Conservation (phyloP, 2,797 vertebrate genomes). For the Xiphorhynchus erythropygius region DNA sequence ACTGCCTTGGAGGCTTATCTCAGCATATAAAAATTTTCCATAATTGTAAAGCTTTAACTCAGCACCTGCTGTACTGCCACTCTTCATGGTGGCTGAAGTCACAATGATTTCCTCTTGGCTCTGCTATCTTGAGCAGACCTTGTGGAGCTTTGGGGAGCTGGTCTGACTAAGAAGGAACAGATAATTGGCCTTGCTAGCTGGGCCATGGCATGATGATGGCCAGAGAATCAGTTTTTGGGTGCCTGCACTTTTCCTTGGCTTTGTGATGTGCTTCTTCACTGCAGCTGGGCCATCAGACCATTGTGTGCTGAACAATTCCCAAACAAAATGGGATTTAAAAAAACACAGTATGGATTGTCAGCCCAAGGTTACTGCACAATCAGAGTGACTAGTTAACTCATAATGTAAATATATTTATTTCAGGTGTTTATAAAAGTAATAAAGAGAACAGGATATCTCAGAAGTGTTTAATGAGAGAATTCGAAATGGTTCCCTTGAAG, state of each 20-base stretch:
- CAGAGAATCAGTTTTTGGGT: background rate
- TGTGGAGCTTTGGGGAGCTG: background rate
- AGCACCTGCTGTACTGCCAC: background rate
- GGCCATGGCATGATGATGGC: accelerated
- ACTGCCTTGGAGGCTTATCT: background rate
- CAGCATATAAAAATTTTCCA: background rate
- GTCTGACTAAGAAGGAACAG: background rate
- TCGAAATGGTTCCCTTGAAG: background rate
- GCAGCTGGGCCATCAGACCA: conserved; percentile 28
- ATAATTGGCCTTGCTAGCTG: background rate
- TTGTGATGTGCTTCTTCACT: background rate
- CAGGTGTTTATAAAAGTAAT: conserved; percentile 46
- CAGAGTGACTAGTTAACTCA: conserved; percentile 9
- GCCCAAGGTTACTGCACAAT: conserved; percentile 48
- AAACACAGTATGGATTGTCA: conserved; percentile 42
- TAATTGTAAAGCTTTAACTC: background rate
- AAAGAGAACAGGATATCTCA: conserved; percentile 27
- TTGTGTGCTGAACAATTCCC: conserved; percentile 27
- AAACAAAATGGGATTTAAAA: background rate
- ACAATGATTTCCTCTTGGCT: background rate
- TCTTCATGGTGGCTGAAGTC: background rate
- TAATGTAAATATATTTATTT: conserved; percentile 60
- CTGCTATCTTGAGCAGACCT: background rate
- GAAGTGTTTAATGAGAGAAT: conserved; percentile 14
- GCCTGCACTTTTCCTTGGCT: background rate